phyloP scores from a whole-genome alignment of 2,113 vertebrate species.

The Galemys pyrenaicus region DNA sequence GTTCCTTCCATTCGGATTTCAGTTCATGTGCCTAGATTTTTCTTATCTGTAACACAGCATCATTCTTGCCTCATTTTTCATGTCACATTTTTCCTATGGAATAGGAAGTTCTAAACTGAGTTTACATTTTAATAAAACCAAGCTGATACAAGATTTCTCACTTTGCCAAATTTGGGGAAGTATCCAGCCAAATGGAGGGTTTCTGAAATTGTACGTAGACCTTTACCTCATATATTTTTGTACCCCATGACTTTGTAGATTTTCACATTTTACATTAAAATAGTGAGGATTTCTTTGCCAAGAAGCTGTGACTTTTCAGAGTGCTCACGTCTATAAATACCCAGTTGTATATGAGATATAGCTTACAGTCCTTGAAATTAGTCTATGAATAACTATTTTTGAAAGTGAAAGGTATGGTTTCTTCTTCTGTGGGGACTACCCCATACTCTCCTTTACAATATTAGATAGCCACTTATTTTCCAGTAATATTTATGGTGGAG shows the following conservation, averaged over 20 bases:
- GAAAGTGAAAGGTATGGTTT: background rate
- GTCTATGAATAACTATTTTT: background rate
- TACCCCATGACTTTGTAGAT: background rate
- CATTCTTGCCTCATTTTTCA: constrained; percentile 29
- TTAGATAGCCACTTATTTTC: background rate
- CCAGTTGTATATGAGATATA: background rate
- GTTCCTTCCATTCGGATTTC: background rate
- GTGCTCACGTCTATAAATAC: constrained; percentile 47
- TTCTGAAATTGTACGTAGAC: background rate
- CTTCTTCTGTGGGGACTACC: background rate
- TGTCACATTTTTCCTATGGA: background rate
- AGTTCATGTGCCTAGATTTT: background rate
- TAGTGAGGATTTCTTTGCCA: background rate
- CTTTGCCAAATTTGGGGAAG: background rate
- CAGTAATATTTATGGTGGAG: background rate
- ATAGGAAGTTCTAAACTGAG: constrained; percentile 9
- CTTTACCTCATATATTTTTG: background rate
- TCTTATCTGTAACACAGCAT: background rate
- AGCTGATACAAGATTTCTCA: background rate
- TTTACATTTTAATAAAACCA: constrained; percentile 47
- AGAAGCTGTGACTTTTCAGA: constrained; percentile 24
- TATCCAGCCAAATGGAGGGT: background rate
- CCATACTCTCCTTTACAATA: background rate
- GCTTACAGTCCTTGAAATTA: background rate
- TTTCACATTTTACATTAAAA: constrained; percentile 34